These are phyloP conservation scores for Glaucidium brasilianum DNA, from an alignment of 2,113 vertebrate species.

Conservation along the genomic window DNA sequence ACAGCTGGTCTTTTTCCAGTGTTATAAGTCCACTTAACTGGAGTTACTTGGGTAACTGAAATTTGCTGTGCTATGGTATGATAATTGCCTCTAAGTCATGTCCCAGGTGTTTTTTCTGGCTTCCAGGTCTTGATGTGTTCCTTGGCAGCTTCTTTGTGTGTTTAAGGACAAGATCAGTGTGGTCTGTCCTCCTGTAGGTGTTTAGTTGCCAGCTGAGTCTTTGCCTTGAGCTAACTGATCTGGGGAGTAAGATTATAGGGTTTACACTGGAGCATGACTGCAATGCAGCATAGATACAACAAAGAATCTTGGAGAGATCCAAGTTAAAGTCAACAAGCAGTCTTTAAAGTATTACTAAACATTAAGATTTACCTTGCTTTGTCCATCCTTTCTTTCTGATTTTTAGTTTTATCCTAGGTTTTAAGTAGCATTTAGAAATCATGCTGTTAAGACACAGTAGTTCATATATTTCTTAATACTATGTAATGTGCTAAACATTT, in stretches of 20 bases:
- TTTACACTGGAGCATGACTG: background rate
- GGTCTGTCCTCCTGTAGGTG: background rate
- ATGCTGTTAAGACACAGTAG: background rate
- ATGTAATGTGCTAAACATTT: background rate
- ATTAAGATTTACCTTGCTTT: background rate
- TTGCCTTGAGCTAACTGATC: background rate
- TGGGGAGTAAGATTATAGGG: background rate
- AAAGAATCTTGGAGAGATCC: background rate
- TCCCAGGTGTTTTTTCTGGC: background rate
- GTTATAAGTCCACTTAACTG: background rate
- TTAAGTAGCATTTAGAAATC: background rate
- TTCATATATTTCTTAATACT: background rate
- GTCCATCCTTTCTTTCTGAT: background rate
- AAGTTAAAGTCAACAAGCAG: background rate
- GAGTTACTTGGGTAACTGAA: background rate
- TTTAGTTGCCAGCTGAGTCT: background rate
- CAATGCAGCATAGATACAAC: background rate
- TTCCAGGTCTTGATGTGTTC: background rate
- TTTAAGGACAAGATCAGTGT: too few species aligned
- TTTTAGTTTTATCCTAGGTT: background rate
- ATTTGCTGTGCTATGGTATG: background rate
- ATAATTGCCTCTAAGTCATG: fast-evolving
- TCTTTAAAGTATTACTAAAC: background rate
- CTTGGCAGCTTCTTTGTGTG: background rate
- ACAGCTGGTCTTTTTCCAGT: background rate